A percentile compares a stretch with the other conserved stretches of the same genome.
These are phyloP conservation scores for Pseudois nayaur DNA, from an alignment of 2,113 vertebrate genomes.

Conservation along the genomic window DNA sequence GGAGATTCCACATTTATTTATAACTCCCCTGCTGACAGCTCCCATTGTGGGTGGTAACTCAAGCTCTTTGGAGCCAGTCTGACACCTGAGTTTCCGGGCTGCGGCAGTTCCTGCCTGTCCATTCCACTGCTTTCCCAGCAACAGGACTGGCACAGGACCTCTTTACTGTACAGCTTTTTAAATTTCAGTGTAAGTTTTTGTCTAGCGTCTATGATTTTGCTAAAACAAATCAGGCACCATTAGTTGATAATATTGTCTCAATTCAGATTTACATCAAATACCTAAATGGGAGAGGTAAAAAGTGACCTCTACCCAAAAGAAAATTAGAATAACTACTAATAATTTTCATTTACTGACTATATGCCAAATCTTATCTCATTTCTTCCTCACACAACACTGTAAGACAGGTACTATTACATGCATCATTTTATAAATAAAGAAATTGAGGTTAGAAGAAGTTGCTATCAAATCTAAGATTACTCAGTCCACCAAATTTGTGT, in stretches of 20 bases:
- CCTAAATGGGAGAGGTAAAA: background rate
- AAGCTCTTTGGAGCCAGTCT: conserved; percentile 40
- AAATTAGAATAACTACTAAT: background rate
- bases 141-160: background rate
- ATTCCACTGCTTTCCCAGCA: background rate
- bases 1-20: conserved; percentile 38
- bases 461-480: background rate
- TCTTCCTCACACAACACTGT: background rate
- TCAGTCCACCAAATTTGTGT: background rate
- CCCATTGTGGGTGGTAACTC: background rate
- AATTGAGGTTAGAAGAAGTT: background rate
- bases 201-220: background rate
- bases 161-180: background rate
- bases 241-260: background rate
- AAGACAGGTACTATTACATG: background rate
- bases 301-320: background rate
- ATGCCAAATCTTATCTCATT: background rate
- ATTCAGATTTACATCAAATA: background rate
- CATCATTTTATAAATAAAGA: background rate
- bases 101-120: background rate
- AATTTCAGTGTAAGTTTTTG: background rate
- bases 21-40: background rate
- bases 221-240: background rate
- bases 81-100: background rate
- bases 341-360: background rate